A percentile compares a stretch with the other conserved stretches of the same genome.
phyloP scores from a whole-genome alignment of 2,113 vertebrate genomes.

The Chloropsis hardwickii region DNA sequence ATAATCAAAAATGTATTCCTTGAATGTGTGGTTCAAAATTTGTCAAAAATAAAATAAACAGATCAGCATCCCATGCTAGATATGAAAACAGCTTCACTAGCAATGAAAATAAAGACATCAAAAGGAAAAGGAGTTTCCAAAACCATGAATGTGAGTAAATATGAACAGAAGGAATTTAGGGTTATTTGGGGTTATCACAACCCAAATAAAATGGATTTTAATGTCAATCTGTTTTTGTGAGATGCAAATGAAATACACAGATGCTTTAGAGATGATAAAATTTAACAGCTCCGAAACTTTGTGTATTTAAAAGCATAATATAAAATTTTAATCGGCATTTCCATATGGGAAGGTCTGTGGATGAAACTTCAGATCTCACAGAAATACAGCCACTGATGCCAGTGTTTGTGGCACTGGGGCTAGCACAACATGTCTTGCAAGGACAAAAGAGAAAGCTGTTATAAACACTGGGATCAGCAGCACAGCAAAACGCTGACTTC shows the following conservation, averaged over 20 bases:
- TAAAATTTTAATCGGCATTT: neutral
- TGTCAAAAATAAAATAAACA: neutral
- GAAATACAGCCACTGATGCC: neutral
- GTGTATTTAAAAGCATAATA: constrained; percentile 8
- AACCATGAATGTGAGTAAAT: neutral
- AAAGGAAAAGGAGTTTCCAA: neutral
- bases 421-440: neutral
- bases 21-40: neutral
- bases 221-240: neutral
- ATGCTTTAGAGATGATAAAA: neutral
- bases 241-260: neutral
- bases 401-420: neutral
- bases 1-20: neutral
- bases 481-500: neutral
- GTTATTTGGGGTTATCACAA: constrained; percentile 14
- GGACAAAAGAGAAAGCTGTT: neutral
- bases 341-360: neutral
- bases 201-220: constrained; percentile 32
- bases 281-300: neutral
- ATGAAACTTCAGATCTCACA: neutral
- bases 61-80: neutral
- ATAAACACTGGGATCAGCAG: neutral
- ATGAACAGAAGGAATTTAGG: constrained; percentile 15
- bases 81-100: neutral
- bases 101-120: neutral